Evolutionary conservation across 2,888 invertebrate genomes (phyloP).

Genomic region (Lepidocyrtoides sp.): DNA sequence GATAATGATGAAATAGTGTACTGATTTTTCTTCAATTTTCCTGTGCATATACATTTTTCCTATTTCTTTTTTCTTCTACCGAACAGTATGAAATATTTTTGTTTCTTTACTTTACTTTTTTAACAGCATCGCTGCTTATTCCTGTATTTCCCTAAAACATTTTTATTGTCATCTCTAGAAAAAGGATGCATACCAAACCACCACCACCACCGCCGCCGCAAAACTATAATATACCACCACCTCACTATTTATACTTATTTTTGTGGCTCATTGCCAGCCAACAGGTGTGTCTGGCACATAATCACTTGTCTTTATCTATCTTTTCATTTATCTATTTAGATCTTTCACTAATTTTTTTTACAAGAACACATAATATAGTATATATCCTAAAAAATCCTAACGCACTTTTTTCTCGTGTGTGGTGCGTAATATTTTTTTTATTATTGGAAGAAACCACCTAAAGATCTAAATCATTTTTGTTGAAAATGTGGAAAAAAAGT

Average conservation of each 20-base stretch:
- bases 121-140: background rate
- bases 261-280: conserved; percentile 76
- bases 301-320: conserved; percentile 77
- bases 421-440: conserved; percentile 12
- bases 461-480: background rate
- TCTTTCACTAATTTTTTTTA: conserved; percentile 62
- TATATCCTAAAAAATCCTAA: conserved; percentile 32
- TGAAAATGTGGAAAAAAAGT: background rate
- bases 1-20: conserved; percentile 52
- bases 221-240: conserved; percentile 1
- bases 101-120: conserved; percentile 22
- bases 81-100: conserved; percentile 43
- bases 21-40: conserved; percentile 40
- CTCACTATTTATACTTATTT: conserved; percentile 37
- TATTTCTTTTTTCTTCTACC: conserved; percentile 35
- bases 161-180: conserved; percentile 67
- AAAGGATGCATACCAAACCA: conserved; percentile 40
- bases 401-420: conserved; percentile 48
- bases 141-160: conserved; percentile 52
- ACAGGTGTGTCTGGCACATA: conserved; percentile 79
- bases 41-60: conserved; percentile 52
- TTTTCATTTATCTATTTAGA: conserved; percentile 74
- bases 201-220: too few relatives aligned
- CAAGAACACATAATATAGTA: conserved; percentile 40
- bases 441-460: background rate